phyloP scores from a whole-genome alignment of 1,140 invertebrate genomes.

The Cherax quadricarinatus region DNA sequence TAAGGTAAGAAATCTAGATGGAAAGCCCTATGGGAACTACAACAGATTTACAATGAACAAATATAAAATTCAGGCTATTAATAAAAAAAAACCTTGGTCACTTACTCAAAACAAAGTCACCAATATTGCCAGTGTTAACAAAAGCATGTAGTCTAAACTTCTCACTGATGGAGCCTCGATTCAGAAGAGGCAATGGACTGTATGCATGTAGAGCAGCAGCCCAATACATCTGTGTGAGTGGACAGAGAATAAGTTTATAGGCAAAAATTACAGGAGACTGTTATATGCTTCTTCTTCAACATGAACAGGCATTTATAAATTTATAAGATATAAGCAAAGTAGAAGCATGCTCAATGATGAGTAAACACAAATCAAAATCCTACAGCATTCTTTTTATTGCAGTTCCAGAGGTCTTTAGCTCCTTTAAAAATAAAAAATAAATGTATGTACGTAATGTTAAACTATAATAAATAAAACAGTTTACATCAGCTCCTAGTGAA shows the following conservation, averaged over 20 bases:
- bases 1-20: too few species aligned
- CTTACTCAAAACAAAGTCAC: slow-evolving; percentile 80
- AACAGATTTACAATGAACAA: too few species aligned
- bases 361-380: too few species aligned
- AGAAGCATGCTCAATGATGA: too few species aligned
- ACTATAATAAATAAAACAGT: neutral
- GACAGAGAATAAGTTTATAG: neutral
- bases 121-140: slow-evolving; percentile 88
- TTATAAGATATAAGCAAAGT: too few species aligned
- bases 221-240: slow-evolving; percentile 84
- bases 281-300: neutral
- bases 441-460: too few species aligned
- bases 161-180: slow-evolving; percentile 85
- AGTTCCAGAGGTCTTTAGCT: too few species aligned
- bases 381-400: too few species aligned
- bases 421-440: too few species aligned
- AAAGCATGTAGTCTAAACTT: slow-evolving; percentile 90
- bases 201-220: slow-evolving; percentile 87
- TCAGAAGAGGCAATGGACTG: slow-evolving; percentile 89
- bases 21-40: too few species aligned
- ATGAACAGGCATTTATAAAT: neutral
- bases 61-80: too few species aligned
- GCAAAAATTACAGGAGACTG: neutral
- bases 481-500: slow-evolving; percentile 82
- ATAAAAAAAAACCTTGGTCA: neutral